A percentile compares a stretch with the other conserved stretches of the same genome.
Conservation (phyloP, 1,140 invertebrate genomes). For the Rhagoletis pomonella region DNA sequence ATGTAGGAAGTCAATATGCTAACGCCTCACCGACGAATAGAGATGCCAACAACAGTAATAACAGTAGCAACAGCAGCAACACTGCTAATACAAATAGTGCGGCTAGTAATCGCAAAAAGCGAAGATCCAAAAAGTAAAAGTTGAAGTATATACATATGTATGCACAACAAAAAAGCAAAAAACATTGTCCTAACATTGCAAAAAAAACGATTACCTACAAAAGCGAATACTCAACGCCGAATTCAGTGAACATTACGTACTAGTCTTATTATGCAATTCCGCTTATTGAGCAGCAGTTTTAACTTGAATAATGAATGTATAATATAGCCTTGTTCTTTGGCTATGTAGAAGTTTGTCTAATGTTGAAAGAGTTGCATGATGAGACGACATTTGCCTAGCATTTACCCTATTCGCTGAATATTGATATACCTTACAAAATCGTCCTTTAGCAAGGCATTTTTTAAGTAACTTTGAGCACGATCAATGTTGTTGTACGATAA, state of each 20-base stretch:
- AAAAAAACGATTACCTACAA: conserved; percentile 33
- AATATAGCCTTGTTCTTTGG: not conserved
- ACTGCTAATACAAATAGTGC: conserved; percentile 55
- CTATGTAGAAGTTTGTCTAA: not conserved
- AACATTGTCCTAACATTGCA: not conserved
- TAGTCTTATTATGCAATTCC: conserved; percentile 9
- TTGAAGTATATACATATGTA: not conserved
- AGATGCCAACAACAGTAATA: conserved; percentile 36
- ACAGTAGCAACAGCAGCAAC: conserved; percentile 47
- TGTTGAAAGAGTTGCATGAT: not conserved
- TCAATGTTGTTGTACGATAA: conserved; percentile 20
- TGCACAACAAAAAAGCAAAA: conserved; percentile 17
- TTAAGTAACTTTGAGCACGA: not conserved
- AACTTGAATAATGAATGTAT: not conserved
- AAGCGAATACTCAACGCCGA: not conserved
- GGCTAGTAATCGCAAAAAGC: conserved; percentile 65
- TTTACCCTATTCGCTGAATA: conserved; percentile 19
- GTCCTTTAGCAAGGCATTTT: conserved; percentile 4
- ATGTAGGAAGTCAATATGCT: not conserved
- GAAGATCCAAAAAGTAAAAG: conserved; percentile 63
- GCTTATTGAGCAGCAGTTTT: not conserved
- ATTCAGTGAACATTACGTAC: not conserved
- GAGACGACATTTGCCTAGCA: conserved; percentile 7
- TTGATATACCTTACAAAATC: not conserved
- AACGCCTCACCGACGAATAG: not conserved